A percentile compares a stretch with the other conserved stretches of the same genome.
phyloP scores from a whole-genome alignment of 2,113 vertebrate species.

The Probosciger aterrimus region DNA sequence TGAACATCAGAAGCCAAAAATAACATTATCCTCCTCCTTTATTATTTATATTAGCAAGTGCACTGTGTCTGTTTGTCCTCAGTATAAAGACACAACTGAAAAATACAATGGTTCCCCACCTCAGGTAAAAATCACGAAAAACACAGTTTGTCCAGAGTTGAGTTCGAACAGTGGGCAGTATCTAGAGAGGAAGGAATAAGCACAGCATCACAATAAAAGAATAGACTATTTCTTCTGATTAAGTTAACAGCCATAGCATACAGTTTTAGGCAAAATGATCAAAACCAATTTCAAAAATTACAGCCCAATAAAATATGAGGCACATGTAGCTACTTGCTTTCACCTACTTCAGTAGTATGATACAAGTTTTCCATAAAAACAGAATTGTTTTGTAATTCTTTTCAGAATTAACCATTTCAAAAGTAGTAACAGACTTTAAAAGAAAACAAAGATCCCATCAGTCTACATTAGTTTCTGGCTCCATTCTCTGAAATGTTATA shows the following conservation, averaged over 20 bases:
- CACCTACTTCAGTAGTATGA: not conserved
- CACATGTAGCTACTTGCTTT: not conserved
- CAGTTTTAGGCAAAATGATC: not conserved
- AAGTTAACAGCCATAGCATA: not conserved
- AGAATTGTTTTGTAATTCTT: not conserved
- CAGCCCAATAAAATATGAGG: not conserved
- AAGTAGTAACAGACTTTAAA: slow-evolving; percentile 25
- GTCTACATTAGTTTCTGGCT: slow-evolving; percentile 34
- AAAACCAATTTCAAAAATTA: not conserved
- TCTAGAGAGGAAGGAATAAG: not conserved
- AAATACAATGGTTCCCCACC: not conserved
- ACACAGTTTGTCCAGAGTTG: not conserved
- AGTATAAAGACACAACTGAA: not conserved
- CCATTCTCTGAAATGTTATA: slow-evolving; percentile 64
- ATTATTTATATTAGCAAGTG: not conserved
- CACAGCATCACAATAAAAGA: not conserved
- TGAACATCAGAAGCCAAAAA: not conserved
- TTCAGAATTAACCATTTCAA: slow-evolving; percentile 22
- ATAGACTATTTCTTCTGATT: not conserved
- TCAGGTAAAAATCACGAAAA: not conserved
- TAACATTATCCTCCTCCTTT: not conserved
- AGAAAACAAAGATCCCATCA: slow-evolving; percentile 22
- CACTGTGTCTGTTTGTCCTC: not conserved
- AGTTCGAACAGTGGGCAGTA: not conserved
- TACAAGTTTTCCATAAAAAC: not conserved